Evolutionary conservation across 2,888 invertebrate species (phyloP), one percentile per base, ranked within the genome.

Genomic region (Rhopalosiphum nymphaeae): DNA sequence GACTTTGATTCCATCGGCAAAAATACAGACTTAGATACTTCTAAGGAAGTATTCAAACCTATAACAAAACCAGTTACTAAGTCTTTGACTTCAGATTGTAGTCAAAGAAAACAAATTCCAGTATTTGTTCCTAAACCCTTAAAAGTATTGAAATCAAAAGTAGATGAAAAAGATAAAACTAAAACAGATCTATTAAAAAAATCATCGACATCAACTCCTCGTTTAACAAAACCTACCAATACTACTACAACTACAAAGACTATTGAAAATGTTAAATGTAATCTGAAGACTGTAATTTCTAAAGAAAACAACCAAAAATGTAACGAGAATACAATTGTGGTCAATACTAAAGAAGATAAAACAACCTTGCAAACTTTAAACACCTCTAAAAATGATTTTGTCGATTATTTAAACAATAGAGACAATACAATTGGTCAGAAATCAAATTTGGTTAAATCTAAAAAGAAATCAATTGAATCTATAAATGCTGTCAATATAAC

Each of bases 41-140:
- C 93, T 85, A 94, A 94, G 61, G 67, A 94, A 90, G 86, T 86
- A 1, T 94, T 94, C 57, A 89, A 94, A 57, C 93, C 93, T 85
- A 91, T 94, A 49, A 90, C 49, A 67, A 91, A 94, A 90, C 61
- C 93, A 90, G 88, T 94, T 90, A 42, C 61, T 26, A 94, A 94
- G 49, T 61, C 93, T 57, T 67, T 61, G 26, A 7, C 42, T 90
- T 36, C 57, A 90, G 93, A 94, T 91, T 56, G n/a, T 29, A 61
- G 26, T 29, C 89, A 94, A 25, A 93, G 36, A 21, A 94, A 94
- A 67, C 90, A 94, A 90, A 90, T 94, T 5, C 93, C 93, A 26
- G 93, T 94, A 86, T 44, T 94, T 90, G 93, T 94, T 94, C 93
- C 93, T 94, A 94, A 94, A 86, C 93, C 93, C 2, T 49, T 91